These are phyloP conservation scores for Mamestra configurata DNA, from an alignment of 1,140 invertebrate species.

Conservation along the genomic window DNA sequence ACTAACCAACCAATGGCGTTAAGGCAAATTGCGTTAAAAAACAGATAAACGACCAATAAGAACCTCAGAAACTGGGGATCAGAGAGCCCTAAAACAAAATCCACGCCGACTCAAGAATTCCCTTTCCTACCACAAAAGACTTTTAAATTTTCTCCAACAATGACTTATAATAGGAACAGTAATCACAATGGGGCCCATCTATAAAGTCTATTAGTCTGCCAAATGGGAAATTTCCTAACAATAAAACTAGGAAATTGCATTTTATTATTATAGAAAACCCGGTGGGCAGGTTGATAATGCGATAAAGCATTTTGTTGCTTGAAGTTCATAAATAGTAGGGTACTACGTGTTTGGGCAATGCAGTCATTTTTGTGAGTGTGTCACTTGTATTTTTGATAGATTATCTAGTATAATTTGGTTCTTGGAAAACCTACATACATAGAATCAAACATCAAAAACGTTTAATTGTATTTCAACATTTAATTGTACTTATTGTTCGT, in stretches of 20 bases:
- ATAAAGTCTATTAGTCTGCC: constrained; percentile 50
- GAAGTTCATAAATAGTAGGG: background rate
- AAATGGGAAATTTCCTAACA: constrained; percentile 58
- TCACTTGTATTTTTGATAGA: no score
- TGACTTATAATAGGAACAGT: constrained; percentile 41
- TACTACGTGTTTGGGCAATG: background rate
- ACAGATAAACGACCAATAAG: no score
- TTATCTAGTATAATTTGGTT: no score
- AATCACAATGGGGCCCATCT: constrained; percentile 38
- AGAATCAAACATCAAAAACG: no score
- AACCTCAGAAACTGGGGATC: no score
- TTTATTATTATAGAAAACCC: constrained; percentile 62
- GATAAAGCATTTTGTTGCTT: constrained; percentile 54
- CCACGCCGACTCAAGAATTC: background rate
- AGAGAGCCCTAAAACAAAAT: background rate
- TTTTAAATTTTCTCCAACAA: constrained; percentile 33
- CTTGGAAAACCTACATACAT: no score
- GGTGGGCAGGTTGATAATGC: constrained; percentile 50
- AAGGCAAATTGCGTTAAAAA: no score
- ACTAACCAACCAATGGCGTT: no score
- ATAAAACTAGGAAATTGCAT: constrained; percentile 64
- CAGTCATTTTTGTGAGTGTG: background rate
- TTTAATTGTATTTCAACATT: no score
- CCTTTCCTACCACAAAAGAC: constrained; percentile 8
- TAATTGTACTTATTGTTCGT: no score